These are phyloP conservation scores for Orthosia gracilis DNA, from an alignment of 2,888 invertebrate genomes.

Conservation along the genomic window DNA sequence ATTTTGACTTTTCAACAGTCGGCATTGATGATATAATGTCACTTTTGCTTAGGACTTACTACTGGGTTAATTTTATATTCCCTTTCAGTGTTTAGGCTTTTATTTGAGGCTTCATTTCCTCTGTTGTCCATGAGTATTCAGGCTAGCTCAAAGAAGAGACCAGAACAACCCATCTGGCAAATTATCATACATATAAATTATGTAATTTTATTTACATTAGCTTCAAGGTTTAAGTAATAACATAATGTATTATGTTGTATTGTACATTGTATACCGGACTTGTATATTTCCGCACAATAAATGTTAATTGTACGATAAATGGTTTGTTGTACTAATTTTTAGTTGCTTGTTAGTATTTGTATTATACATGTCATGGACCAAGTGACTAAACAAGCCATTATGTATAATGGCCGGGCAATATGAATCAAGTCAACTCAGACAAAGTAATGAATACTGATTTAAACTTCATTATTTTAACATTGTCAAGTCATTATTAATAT, in stretches of 20 bases:
- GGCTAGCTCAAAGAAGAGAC: not conserved
- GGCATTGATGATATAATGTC: too few species aligned
- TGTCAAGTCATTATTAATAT: too few species aligned
- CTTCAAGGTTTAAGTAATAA: slow-evolving; percentile 12
- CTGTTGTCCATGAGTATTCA: not conserved
- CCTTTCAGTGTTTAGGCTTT: not conserved
- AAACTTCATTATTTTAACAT: too few species aligned
- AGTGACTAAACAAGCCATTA: too few species aligned
- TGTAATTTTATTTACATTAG: slow-evolving; percentile 36
- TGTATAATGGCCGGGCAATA: too few species aligned
- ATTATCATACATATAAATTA: not conserved
- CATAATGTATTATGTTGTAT: slow-evolving; percentile 20
- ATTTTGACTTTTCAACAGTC: too few species aligned
- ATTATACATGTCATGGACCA: not conserved
- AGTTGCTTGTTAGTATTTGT: not conserved
- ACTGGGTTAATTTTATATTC: not conserved
- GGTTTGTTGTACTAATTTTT: slow-evolving; percentile 21
- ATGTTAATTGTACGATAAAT: slow-evolving; percentile 21
- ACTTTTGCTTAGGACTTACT: too few species aligned
- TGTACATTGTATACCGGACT: slow-evolving; percentile 23
- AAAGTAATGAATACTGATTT: too few species aligned
- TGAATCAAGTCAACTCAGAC: too few species aligned
- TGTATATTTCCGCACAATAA: slow-evolving; percentile 16
- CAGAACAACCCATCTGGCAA: not conserved
- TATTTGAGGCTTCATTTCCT: not conserved